A percentile compares a stretch with the other conserved stretches of the same genome.
Conservation (phyloP, 2,113 vertebrate genomes). For the Orientallactaga bullata region DNA sequence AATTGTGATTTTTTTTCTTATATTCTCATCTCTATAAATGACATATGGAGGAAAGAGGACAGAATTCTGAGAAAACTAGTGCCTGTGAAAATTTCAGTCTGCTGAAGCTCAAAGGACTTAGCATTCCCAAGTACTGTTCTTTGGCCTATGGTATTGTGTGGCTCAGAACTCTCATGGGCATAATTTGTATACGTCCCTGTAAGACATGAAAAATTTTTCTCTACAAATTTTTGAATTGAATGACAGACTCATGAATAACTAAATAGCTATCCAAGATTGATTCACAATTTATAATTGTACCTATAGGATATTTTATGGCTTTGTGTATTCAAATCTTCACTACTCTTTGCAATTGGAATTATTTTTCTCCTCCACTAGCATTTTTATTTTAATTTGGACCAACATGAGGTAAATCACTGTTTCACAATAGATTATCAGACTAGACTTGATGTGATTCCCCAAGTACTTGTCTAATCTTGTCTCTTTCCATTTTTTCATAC, state of each 20-base stretch:
- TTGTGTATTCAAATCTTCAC: background rate
- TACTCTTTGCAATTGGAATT: background rate
- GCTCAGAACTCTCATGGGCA: background rate
- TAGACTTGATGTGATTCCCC: background rate
- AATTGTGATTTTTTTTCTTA: background rate
- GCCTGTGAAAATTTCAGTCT: background rate
- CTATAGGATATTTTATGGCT: background rate
- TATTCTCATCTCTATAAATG: background rate
- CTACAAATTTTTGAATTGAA: background rate
- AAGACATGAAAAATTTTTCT: background rate
- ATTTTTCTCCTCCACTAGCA: background rate
- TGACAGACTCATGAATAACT: background rate
- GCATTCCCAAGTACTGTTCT: background rate
- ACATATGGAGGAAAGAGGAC: no score
- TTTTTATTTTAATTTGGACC: background rate
- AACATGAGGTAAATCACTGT: background rate
- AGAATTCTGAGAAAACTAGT: background rate
- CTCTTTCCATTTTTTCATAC: background rate
- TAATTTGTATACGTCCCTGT: background rate
- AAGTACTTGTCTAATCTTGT: background rate
- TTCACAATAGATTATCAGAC: background rate
- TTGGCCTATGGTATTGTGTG: no score
- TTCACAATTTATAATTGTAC: background rate
- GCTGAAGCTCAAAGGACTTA: background rate
- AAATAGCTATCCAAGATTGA: background rate